Evolutionary conservation across 37 sponge, comb jelly and placozoan genomes (phyloP).

Genomic region (Geodia barretti): DNA sequence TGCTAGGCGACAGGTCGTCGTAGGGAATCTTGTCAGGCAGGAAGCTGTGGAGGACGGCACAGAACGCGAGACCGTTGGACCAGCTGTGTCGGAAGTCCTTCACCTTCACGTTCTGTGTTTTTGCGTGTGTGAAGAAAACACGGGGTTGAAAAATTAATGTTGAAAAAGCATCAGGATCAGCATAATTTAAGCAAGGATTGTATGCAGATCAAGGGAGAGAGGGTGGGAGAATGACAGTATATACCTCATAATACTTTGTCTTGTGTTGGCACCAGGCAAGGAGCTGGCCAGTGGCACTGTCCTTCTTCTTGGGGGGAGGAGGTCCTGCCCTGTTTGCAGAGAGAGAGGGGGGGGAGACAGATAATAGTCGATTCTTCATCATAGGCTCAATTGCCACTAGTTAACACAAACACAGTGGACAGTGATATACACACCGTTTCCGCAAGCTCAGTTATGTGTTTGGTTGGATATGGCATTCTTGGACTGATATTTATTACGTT

Average conservation of each 20-base stretch:
- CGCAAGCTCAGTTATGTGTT: no score
- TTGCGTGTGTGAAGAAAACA: not conserved
- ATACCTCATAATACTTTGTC: slow-evolving; percentile 77
- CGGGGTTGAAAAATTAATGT: no score
- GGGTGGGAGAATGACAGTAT: not conserved
- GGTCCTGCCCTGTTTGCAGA: slow-evolving; percentile 31
- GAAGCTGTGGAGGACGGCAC: slow-evolving; percentile 84
- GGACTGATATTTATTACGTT: no score
- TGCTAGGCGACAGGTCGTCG: slow-evolving; percentile 74
- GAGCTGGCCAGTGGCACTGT: slow-evolving; percentile 69
- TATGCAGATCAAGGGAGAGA: no score
- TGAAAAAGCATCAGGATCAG: no score
- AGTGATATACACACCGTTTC: no score
- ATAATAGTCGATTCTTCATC: no score
- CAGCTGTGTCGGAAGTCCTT: slow-evolving; percentile 84
- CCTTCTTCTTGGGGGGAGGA: slow-evolving; percentile 36
- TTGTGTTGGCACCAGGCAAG: slow-evolving; percentile 84
- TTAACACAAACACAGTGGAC: no score
- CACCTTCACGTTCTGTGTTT: slow-evolving; percentile 72
- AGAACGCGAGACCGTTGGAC: slow-evolving; percentile 82
- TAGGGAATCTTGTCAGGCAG: slow-evolving; percentile 77
- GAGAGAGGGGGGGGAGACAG: no score
- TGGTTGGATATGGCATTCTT: no score
- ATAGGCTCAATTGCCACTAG: no score
- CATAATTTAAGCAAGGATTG: no score